phyloP scores from a whole-genome alignment of 1,140 invertebrate genomes.

The Papilio glaucus region DNA sequence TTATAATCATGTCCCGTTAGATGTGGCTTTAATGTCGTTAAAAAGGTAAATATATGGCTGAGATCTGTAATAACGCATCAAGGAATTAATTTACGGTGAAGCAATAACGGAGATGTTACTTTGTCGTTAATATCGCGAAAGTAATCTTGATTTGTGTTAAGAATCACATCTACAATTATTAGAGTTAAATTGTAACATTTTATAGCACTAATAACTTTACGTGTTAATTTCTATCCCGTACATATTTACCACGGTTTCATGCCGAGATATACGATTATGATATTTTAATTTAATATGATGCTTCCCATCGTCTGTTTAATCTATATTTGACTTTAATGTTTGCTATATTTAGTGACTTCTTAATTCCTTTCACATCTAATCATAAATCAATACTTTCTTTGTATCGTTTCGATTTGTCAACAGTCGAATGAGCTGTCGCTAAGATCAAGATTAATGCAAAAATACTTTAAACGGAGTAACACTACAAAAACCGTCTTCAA shows the following conservation, averaged over 20 bases:
- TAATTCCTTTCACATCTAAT: not conserved
- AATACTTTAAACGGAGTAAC: too few species aligned
- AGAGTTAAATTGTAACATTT: not conserved
- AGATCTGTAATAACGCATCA: slow-evolving; percentile 6
- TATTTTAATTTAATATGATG: not conserved
- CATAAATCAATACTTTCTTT: not conserved
- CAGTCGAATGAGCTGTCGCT: too few species aligned
- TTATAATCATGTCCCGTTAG: not conserved
- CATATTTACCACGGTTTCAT: not conserved
- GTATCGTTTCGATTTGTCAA: too few species aligned
- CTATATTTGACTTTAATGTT: not conserved
- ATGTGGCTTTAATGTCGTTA: not conserved
- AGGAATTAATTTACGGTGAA: slow-evolving; percentile 17
- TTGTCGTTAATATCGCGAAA: not conserved
- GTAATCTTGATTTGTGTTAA: not conserved
- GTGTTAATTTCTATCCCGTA: not conserved
- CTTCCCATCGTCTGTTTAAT: not conserved
- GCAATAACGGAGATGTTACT: slow-evolving; percentile 6
- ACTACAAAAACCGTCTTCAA: too few species aligned
- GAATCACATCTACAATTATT: not conserved
- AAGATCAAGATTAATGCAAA: too few species aligned
- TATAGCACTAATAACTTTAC: slow-evolving; percentile 5
- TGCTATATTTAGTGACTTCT: not conserved
- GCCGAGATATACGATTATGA: not conserved
- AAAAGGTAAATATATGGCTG: slow-evolving; percentile 20